Conservation (phyloP, 2,797 vertebrate genomes). For the Lateolabrax maculatus region DNA sequence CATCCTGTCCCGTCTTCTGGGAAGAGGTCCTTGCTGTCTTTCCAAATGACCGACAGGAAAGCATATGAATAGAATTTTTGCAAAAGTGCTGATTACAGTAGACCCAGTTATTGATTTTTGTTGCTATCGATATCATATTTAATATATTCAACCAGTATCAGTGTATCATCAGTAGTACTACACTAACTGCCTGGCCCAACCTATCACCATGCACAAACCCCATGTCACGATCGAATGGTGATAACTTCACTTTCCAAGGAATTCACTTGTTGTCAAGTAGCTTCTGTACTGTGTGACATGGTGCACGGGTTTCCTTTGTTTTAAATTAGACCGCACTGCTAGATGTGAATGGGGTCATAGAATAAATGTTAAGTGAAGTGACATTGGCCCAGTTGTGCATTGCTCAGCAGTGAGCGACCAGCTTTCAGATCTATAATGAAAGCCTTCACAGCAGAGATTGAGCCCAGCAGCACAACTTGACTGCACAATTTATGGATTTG, state of each 20-base stretch:
- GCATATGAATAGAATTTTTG: neutral
- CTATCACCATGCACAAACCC: neutral
- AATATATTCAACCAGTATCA: too few species aligned
- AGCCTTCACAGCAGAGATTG: conserved; percentile 15
- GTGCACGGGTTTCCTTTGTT: conserved; percentile 10
- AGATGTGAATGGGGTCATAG: conserved; percentile 22
- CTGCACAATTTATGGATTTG: neutral
- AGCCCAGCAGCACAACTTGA: neutral
- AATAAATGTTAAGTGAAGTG: conserved; percentile 19
- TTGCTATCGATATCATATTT: too few species aligned
- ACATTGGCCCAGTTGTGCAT: conserved; percentile 12
- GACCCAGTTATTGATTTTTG: neutral
- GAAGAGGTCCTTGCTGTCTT: too few species aligned
- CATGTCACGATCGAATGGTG: neutral
- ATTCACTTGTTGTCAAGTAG: neutral
- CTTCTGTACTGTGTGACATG: neutral
- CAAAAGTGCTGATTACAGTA: neutral
- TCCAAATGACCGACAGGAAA: neutral
- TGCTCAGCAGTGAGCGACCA: neutral
- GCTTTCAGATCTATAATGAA: conserved; percentile 26
- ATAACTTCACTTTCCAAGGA: neutral
- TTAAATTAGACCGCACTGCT: conserved; percentile 5
- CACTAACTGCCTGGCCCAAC: too few species aligned
- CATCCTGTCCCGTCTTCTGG: neutral
- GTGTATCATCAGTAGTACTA: too few species aligned